Base-by-base conservation (phyloP, 2,888 invertebrate species). In the Panorpa germanica region DNA sequence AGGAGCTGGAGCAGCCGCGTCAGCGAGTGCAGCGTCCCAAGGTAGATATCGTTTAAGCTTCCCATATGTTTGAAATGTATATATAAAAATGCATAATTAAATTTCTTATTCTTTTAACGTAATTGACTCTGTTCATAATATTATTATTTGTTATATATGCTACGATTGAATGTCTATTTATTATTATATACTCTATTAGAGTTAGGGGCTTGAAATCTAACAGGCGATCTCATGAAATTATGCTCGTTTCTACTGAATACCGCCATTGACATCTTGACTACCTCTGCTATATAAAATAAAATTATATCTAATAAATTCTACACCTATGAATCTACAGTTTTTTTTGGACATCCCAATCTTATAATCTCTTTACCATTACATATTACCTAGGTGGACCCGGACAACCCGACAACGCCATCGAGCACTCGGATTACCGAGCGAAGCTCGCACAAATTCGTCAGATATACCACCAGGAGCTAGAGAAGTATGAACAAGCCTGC, bases 401-500 rank as follows among this genome's bases (percentile, higher is more conserved):
- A 26, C 11, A n/a, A 11, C 7, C 26, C 15, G 90, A 91, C 57
- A 90, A 90, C 58, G 90, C 91, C 44, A 93, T 93, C 52, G 98
- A 99, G 61, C 96, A 98, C 60, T 93, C 96, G 36, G 98, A 99
- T 59, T 98, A 99, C 63, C 74, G 96, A 45, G 93, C 93, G 45
- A 98, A 98, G 59, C 67, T 99, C 46, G 86, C 91, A 9, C 96
- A 98, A 63, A 98, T 98, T 53, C 70, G 98, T 37, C 88, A 90
- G 60, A 96, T 98, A 46, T 98, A 99, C 61, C 95, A 96, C 57
- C 90, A 93, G 59, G 98, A 98, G 59, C 59, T 99, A 48, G 93
- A 95, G 59, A 98, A 98, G 66, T 98, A 99, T 52, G 95, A 98
- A 62, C 95, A 96, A 69, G 96, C 96, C n/a, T 98, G 98, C 63